These are phyloP conservation scores for Mareca penelope DNA, from an alignment of 2,797 vertebrate genomes.

Conservation along the genomic window DNA sequence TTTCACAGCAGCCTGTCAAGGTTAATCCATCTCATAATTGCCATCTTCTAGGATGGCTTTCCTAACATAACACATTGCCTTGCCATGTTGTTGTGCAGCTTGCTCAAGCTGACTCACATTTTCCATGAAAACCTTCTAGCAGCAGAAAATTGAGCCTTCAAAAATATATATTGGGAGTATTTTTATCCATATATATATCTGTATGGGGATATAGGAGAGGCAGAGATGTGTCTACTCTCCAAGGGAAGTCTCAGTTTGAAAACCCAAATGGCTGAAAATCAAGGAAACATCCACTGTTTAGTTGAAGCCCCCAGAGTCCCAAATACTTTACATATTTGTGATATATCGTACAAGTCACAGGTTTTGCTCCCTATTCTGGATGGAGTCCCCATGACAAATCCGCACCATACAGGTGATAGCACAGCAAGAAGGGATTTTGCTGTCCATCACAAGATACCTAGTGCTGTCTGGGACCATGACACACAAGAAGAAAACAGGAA, in stretches of 20 bases:
- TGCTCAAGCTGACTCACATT: background rate
- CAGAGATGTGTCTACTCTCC: background rate
- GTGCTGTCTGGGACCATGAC: fast-evolving
- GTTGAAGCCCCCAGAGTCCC: background rate
- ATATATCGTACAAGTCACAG: background rate
- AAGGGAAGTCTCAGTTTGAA: background rate
- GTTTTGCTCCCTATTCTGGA: background rate
- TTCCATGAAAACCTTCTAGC: background rate
- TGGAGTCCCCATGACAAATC: fast-evolving
- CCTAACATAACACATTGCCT: background rate
- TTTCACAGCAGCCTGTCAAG: background rate
- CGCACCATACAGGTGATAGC: fast-evolving
- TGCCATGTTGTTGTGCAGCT: background rate
- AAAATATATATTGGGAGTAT: background rate
- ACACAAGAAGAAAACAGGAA: background rate
- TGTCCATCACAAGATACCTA: background rate
- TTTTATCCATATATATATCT: background rate
- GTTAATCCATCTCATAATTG: background rate
- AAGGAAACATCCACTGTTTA: background rate
- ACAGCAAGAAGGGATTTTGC: background rate
- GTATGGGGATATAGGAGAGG: background rate
- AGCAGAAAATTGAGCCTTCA: background rate
- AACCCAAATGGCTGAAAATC: background rate
- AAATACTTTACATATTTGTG: background rate
- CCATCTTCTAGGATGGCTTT: background rate